phyloP scores from a whole-genome alignment of 2,888 invertebrate species.

The Augochlorella aurata region DNA sequence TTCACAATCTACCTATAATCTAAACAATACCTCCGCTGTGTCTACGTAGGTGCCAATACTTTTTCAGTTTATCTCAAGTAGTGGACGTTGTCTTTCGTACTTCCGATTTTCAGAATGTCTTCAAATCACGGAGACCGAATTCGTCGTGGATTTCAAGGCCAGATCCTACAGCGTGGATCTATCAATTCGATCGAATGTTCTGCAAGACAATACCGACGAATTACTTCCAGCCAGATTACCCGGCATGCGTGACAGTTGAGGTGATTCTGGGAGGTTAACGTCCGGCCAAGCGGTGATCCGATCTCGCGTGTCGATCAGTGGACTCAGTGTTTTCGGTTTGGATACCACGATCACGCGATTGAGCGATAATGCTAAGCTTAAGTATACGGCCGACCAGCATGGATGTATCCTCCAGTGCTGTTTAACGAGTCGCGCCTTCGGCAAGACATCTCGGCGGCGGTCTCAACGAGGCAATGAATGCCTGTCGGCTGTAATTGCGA shows the following conservation, averaged over 20 bases:
- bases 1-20: too few species aligned
- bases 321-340: slow-evolving; percentile 11
- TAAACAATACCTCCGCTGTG: too few species aligned
- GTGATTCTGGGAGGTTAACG: slow-evolving; percentile 3
- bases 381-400: slow-evolving; percentile 19
- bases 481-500: slow-evolving; percentile 21
- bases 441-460: slow-evolving; percentile 7
- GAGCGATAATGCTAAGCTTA: slow-evolving; percentile 25
- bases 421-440: slow-evolving; percentile 12
- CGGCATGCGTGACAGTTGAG: neutral
- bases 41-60: neutral
- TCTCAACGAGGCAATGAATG: slow-evolving; percentile 38
- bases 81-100: too few species aligned
- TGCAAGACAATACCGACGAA: neutral
- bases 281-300: slow-evolving; percentile 8
- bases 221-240: neutral
- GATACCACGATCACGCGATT: slow-evolving; percentile 24
- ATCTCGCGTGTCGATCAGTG: slow-evolving; percentile 17
- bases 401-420: neutral
- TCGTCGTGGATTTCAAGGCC: neutral
- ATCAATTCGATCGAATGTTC: neutral
- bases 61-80: too few species aligned
- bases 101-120: too few species aligned
- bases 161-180: neutral
- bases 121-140: neutral